Conservation (phyloP, 35 echinoderm and acorn worm species). For the Heliocidaris tuberculata region DNA sequence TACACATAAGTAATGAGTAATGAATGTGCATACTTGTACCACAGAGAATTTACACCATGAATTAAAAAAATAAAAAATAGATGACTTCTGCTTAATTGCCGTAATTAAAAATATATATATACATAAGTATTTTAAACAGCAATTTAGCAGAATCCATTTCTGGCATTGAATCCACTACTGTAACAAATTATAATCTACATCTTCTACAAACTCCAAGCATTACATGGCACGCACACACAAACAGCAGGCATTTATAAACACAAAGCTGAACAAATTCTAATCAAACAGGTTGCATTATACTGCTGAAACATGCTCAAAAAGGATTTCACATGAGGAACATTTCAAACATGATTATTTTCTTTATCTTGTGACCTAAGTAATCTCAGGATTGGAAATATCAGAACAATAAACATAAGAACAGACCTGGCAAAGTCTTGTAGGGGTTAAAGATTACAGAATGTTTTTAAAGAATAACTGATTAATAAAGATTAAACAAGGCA, state of each 20-base stretch:
- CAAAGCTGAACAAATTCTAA: background rate
- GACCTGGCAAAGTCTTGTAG: no score
- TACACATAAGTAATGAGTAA: background rate
- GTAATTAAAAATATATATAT: background rate
- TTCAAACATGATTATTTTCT: no score
- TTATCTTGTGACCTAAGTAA: no score
- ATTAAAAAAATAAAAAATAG: background rate
- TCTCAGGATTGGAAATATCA: no score
- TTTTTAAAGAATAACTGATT: no score
- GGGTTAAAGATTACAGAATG: no score
- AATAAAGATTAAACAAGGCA: no score
- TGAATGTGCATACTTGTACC: background rate
- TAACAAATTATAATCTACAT: background rate
- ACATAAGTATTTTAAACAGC: background rate
- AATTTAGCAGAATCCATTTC: background rate
- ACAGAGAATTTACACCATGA: background rate
- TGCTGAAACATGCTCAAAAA: no score
- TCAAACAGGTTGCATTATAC: background rate
- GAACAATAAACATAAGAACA: no score
- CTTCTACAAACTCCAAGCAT: background rate
- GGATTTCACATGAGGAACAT: no score
- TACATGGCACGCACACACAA: background rate
- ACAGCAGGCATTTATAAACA: background rate
- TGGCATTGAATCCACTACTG: background rate
- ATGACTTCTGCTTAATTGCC: background rate